A percentile compares a stretch with the other conserved stretches of the same genome.
Evolutionary conservation across 2,113 vertebrate species (phyloP).

Genomic region (Pseudopipra pipra): DNA sequence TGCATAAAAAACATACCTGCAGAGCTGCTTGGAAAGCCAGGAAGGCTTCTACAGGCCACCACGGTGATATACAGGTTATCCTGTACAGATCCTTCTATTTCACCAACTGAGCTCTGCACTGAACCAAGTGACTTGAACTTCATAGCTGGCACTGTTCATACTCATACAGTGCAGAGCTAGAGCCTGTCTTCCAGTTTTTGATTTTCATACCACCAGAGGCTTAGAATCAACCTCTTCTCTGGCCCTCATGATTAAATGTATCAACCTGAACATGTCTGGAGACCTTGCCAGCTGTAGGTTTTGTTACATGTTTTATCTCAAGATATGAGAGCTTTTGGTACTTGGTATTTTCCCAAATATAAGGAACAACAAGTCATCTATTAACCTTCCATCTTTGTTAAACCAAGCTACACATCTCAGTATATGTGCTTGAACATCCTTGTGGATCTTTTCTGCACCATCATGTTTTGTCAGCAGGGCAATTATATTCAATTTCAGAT

Average conservation of each 20-base stretch:
- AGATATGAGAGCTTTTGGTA: background rate
- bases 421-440: background rate
- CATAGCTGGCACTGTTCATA: background rate
- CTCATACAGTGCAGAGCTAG: background rate
- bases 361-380: background rate
- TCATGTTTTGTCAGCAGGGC: background rate
- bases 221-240: background rate
- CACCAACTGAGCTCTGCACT: background rate
- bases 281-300: background rate
- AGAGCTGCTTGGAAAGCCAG: background rate
- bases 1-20: background rate
- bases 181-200: background rate
- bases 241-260: rapidly evolving
- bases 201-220: background rate
- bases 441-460: background rate
- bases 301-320: rapidly evolving
- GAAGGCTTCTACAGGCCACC: background rate
- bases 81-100: background rate
- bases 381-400: background rate
- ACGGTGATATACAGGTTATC: background rate
- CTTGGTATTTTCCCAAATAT: background rate
- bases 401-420: background rate
- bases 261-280: background rate
- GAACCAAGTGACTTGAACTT: background rate
- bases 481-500: background rate